Evolutionary conservation across 2,113 vertebrate species (phyloP).

Genomic region (Steatornis caripensis): DNA sequence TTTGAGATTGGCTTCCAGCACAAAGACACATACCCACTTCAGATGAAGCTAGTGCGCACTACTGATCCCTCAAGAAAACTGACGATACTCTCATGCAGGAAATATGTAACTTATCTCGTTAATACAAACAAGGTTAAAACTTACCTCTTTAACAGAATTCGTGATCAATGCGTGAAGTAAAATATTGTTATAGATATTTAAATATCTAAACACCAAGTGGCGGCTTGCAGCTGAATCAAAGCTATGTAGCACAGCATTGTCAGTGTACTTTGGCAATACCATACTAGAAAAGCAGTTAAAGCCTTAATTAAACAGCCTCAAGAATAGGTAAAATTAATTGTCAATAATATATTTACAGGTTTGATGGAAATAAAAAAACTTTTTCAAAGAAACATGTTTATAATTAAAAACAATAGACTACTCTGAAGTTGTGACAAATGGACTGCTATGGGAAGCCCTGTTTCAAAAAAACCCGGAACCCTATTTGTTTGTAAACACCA

Average conservation of each 20-base stretch:
- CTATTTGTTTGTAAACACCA: not conserved
- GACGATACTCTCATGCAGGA: fast-evolving
- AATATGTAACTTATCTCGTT: not conserved
- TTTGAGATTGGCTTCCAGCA: not conserved
- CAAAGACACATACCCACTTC: not conserved
- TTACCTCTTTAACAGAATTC: not conserved
- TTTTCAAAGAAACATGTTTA: not conserved
- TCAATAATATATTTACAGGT: not conserved
- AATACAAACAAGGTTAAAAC: not conserved
- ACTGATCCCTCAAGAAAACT: not conserved
- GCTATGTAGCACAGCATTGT: not conserved
- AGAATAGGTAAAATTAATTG: not conserved
- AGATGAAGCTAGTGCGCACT: not conserved
- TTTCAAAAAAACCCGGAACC: not conserved
- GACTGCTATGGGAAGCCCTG: not conserved
- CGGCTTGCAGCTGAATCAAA: not conserved
- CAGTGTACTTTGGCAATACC: not conserved
- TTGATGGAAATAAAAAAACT: not conserved
- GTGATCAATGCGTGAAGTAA: not conserved
- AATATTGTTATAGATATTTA: not conserved
- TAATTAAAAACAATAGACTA: not conserved
- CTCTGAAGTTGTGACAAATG: not conserved
- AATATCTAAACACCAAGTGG: not conserved
- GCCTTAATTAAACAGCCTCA: not conserved
- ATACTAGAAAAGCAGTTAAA: not conserved